Conservation (phyloP, 2,113 vertebrate genomes). For the Cisticola juncidis region DNA sequence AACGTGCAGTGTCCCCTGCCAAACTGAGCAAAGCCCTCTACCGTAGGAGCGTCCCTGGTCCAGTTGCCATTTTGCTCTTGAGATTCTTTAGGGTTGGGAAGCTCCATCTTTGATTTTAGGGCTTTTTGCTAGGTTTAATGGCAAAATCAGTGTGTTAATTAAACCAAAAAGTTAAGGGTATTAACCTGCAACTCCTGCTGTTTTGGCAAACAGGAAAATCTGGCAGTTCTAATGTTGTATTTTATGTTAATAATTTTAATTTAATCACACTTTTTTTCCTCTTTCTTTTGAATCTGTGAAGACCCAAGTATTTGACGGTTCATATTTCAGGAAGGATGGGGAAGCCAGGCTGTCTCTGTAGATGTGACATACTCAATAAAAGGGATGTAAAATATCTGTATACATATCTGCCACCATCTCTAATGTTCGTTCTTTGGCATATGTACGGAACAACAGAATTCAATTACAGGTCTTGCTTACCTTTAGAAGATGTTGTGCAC, state of each 20-base stretch:
- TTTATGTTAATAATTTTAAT: not conserved
- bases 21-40: not conserved
- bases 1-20: not conserved
- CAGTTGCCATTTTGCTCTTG: not conserved
- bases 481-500: not conserved
- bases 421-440: not conserved
- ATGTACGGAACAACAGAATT: not conserved
- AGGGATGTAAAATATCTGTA: not conserved
- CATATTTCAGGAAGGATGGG: not conserved
- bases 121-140: not conserved
- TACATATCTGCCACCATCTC: not conserved
- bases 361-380: not conserved
- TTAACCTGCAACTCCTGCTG: not conserved
- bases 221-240: not conserved
- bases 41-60: not conserved
- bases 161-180: not conserved
- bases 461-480: not conserved
- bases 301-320: not conserved
- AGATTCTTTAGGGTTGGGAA: not conserved
- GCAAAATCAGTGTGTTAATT: not conserved
- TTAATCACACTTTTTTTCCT: not conserved
- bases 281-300: not conserved
- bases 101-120: not conserved
- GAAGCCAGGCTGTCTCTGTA: not conserved
- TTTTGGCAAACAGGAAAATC: not conserved